Conservation (phyloP, 2,888 invertebrate genomes). For the Lycaena phlaeas region DNA sequence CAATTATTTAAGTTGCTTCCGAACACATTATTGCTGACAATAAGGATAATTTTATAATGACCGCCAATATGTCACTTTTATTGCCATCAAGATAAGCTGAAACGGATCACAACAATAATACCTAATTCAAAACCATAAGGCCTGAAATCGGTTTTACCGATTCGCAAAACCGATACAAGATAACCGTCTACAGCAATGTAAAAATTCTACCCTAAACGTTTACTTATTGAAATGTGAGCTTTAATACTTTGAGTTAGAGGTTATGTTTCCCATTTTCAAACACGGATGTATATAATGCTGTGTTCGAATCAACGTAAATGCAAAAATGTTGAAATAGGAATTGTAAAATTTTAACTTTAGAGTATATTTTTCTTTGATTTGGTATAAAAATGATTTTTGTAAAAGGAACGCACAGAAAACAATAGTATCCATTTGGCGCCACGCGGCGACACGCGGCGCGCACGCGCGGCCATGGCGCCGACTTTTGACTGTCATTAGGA, state of each 20-base stretch:
- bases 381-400: conserved; percentile 9
- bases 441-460: conserved; percentile 26
- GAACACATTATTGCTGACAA: conserved; percentile 23
- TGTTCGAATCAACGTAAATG: too few species aligned
- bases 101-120: background rate
- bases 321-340: too few species aligned
- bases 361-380: background rate
- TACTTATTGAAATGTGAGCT: conserved; percentile 1
- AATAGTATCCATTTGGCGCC: conserved; percentile 37
- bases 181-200: background rate
- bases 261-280: too few species aligned
- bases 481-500: conserved; percentile 36
- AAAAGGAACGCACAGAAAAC: conserved; percentile 27
- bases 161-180: conserved; percentile 3
- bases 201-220: background rate
- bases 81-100: conserved; percentile 13
- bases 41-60: conserved; percentile 25
- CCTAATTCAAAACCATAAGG: conserved; percentile 6
- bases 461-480: conserved; percentile 48
- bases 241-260: background rate
- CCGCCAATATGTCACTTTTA: conserved; percentile 25
- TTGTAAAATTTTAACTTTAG: too few species aligned
- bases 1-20: conserved; percentile 22
- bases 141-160: conserved; percentile 5
- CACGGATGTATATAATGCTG: too few species aligned